A percentile compares a stretch with the other conserved stretches of the same genome.
These are phyloP conservation scores for Acipenser transmontanus DNA, from an alignment of 2,797 vertebrate species.

Conservation along the genomic window DNA sequence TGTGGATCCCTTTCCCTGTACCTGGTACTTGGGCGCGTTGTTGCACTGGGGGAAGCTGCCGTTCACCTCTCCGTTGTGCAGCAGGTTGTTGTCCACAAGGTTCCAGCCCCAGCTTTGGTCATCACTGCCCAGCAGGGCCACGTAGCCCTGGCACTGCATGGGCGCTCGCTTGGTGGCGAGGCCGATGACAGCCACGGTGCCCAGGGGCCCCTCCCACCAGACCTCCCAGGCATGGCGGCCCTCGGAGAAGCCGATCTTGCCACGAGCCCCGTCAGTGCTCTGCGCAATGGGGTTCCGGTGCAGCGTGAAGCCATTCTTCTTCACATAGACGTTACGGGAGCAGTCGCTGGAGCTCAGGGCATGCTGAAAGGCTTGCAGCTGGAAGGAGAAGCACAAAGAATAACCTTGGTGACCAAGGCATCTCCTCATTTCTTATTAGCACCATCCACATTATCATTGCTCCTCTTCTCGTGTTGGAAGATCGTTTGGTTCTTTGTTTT, in stretches of 20 bases:
- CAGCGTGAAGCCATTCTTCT: slow-evolving; percentile 97
- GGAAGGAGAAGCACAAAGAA: slow-evolving; percentile 9
- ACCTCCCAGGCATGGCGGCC: slow-evolving; percentile 97
- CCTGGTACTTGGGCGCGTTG: slow-evolving; percentile 98
- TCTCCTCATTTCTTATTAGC: too few species aligned
- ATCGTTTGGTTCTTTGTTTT: too few species aligned
- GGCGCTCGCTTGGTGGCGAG: slow-evolving; percentile 90
- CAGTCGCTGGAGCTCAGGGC: slow-evolving; percentile 96
- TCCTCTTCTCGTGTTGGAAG: too few species aligned
- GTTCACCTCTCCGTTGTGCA: slow-evolving; percentile 96
- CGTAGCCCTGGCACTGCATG: slow-evolving; percentile 98
- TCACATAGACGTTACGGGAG: slow-evolving; percentile 96
- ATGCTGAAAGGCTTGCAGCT: slow-evolving; percentile 90
- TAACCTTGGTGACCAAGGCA: background rate
- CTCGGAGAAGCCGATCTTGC: slow-evolving; percentile 93
- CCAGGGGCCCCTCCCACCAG: slow-evolving; percentile 97
- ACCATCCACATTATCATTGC: too few species aligned
- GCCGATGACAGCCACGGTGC: slow-evolving; percentile 94
- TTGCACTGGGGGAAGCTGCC: slow-evolving; percentile 98
- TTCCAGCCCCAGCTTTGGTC: slow-evolving; percentile 99
- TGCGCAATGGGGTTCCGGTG: slow-evolving; percentile 97
- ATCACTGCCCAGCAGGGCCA: slow-evolving; percentile 90
- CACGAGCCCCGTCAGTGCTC: slow-evolving; percentile 93
- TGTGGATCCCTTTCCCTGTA: slow-evolving; percentile 36
- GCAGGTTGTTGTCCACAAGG: slow-evolving; percentile 95